Conservation (phyloP, 2,113 vertebrate genomes). For the Phalacrocorax carbo region DNA sequence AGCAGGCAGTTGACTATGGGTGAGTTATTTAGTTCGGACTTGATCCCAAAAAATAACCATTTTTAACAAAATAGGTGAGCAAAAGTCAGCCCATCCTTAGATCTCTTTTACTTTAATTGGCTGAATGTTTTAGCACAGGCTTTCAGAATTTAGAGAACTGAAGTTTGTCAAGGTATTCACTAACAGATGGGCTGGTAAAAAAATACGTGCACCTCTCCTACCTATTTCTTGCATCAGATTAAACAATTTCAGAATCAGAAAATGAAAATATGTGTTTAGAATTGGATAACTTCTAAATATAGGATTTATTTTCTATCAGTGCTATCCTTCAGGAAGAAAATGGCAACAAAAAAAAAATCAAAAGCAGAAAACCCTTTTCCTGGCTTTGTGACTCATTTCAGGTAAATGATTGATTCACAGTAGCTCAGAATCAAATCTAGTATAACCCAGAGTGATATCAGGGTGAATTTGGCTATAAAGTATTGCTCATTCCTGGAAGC, state of each 20-base stretch:
- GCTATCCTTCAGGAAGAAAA: neutral
- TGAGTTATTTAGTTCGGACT: neutral
- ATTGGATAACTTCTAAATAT: neutral
- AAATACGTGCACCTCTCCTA: neutral
- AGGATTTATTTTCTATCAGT: neutral
- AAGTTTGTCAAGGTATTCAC: neutral
- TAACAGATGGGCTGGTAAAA: neutral
- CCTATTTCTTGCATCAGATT: neutral
- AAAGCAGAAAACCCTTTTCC: neutral
- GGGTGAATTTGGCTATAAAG: neutral
- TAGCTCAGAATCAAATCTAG: slow-evolving; percentile 12
- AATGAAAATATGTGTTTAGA: neutral
- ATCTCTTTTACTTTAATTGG: neutral
- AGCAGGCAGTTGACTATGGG: neutral
- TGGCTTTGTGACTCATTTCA: slow-evolving; percentile 10
- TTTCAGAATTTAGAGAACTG: neutral
- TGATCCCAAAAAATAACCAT: neutral
- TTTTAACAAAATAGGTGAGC: neutral
- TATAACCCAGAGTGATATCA: neutral
- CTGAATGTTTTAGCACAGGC: neutral
- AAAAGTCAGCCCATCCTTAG: neutral
- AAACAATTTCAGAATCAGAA: neutral
- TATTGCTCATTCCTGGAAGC: neutral
- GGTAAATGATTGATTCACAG: slow-evolving; percentile 21
- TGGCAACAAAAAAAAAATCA: neutral